Evolutionary conservation across 2,888 invertebrate genomes (phyloP).

Genomic region (Amphipyra tragopoginis): DNA sequence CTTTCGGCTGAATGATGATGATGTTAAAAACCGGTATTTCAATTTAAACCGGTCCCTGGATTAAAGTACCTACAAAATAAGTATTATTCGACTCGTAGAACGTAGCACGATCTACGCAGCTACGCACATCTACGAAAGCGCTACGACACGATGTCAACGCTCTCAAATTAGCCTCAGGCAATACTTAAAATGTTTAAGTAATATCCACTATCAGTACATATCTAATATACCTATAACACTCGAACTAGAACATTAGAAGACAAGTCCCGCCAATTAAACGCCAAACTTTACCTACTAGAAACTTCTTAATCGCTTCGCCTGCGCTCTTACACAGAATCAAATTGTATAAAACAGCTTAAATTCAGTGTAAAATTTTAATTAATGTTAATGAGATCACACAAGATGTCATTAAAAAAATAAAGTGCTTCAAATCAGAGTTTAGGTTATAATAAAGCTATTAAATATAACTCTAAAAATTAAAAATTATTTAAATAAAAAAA

Average conservation of each 20-base stretch:
- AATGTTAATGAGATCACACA: background rate
- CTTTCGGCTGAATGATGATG: no score
- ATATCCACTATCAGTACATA: slow-evolving; percentile 21
- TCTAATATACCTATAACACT: slow-evolving; percentile 15
- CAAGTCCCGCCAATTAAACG: slow-evolving; percentile 50
- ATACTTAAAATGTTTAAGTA: slow-evolving; percentile 15
- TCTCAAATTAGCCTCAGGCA: background rate
- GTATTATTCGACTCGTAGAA: background rate
- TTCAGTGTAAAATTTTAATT: slow-evolving; percentile 18
- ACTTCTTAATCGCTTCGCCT: slow-evolving; percentile 30
- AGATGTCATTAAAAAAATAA: background rate
- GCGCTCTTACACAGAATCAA: slow-evolving; percentile 35
- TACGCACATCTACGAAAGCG: slow-evolving; percentile 36
- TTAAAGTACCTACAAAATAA: no score
- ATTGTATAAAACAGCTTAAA: slow-evolving; percentile 31
- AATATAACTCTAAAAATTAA: no score
- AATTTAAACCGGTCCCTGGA: no score
- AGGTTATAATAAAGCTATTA: no score
- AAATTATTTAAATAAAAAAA: no score
- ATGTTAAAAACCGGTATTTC: no score
- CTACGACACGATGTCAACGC: slow-evolving; percentile 27
- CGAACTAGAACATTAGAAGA: slow-evolving; percentile 35
- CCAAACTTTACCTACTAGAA: slow-evolving; percentile 43
- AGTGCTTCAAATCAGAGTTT: background rate
- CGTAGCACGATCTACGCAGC: slow-evolving; percentile 27